Base-by-base conservation (phyloP, 2,888 invertebrate species). In the Tetragonisca angustula region DNA sequence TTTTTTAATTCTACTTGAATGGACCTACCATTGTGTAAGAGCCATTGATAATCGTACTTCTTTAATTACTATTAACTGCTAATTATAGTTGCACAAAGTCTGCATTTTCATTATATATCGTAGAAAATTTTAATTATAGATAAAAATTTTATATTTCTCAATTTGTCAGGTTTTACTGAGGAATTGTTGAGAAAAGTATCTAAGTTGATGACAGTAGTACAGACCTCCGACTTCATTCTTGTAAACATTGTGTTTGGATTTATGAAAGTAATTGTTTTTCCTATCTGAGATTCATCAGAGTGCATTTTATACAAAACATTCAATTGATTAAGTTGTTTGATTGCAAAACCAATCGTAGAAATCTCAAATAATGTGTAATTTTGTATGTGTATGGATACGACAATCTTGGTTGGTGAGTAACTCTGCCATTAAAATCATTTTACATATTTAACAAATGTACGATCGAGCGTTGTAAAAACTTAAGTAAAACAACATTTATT, bases 241-340 rank as follows among this genome's bases (percentile, higher is more conserved):
- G 90, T 90, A 90, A 90, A 91, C 90, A 90, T 87, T 88, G 85
- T 83, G 84, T 84, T 87, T 83, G 79, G 83, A 76, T 84, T 82
- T 74, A 77, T 78, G 72, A 76, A 74, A 85, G 75, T 80, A 81
- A 84, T 84, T 70, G 76, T 74, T 87, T 84, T 81, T 74, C 24
- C 71, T n/a, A 17, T 56, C 56, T 24, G 32, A 82, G 68, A 72
- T 72, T 64, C 32, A 79, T 56, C 54, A 64, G 13, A 27, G 27
- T 71, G 19, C 67, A 64, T 68, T 70, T 68, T 70, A 62, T 19
- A 5, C n/a, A 54, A 67, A 24, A 62, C 83, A 43, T 78, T 72
- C 68, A 5, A n/a, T 68, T 74, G 70, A 76, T 62, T 56, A 27
- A 17, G 52, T 61, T 56, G 3, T n/a, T 27, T 17, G 61, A 24